These are phyloP conservation scores for Tragelaphus buxtoni DNA, from an alignment of 2,113 vertebrate species.

Conservation along the genomic window DNA sequence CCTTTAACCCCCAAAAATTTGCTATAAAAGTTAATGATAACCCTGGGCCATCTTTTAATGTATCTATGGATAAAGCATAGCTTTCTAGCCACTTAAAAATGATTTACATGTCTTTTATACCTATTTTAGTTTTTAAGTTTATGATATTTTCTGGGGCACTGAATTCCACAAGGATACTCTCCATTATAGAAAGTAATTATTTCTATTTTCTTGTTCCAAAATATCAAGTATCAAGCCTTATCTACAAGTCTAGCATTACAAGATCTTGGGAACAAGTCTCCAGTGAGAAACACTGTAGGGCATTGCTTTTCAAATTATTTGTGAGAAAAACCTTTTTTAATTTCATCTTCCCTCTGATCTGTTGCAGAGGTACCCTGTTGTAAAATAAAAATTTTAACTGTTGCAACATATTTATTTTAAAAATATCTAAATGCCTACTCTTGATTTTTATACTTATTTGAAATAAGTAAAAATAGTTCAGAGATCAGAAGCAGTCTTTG, in stretches of 20 bases:
- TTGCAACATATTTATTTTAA: neutral
- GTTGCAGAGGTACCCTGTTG: neutral
- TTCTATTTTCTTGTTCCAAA: constrained; percentile 18
- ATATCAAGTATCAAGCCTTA: neutral
- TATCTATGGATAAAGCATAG: neutral
- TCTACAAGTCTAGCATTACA: neutral
- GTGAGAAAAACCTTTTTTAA: neutral
- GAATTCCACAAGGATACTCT: neutral
- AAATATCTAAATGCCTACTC: neutral
- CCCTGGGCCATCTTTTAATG: neutral
- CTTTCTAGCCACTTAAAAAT: neutral
- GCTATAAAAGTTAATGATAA: neutral
- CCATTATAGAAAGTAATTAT: neutral
- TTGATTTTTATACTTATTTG: neutral
- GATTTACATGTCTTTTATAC: neutral
- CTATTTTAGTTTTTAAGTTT: neutral
- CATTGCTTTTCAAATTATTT: neutral
- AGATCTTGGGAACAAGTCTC: neutral
- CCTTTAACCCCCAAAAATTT: neutral
- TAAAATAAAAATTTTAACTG: neutral
- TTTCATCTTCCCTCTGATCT: neutral
- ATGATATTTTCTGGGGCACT: neutral
- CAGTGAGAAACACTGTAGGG: neutral
- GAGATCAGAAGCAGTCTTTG: neutral
- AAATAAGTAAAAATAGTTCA: neutral